These are phyloP conservation scores for Diphyllodes magnificus DNA, from an alignment of 2,113 vertebrate genomes.

Conservation along the genomic window DNA sequence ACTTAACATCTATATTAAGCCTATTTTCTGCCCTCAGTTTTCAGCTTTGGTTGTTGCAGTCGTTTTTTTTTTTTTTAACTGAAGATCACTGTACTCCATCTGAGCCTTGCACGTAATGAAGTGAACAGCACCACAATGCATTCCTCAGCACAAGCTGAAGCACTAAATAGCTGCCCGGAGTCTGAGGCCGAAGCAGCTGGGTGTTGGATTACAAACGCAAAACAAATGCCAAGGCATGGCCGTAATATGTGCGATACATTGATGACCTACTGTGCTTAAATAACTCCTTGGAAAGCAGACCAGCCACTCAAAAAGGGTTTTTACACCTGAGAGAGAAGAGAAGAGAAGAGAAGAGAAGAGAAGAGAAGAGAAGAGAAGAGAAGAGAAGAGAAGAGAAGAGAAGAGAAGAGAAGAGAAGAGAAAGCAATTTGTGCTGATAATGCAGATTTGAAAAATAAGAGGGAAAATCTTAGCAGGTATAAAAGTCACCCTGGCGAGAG, in stretches of 20 bases:
- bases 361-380: too few species aligned
- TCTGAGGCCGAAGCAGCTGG: constrained; percentile 51
- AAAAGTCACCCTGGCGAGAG: fast-evolving
- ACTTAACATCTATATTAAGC: background rate
- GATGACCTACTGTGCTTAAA: constrained; percentile 37
- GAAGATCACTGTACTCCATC: background rate
- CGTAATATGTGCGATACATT: constrained; percentile 13
- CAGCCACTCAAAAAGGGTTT: background rate
- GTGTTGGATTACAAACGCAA: constrained; percentile 56
- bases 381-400: too few species aligned
- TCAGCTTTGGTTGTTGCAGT: background rate
- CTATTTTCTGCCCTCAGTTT: background rate
- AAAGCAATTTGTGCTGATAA: background rate
- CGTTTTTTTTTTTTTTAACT: background rate
- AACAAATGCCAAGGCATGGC: constrained; percentile 59
- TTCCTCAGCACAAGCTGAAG: constrained; percentile 46
- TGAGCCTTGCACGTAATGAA: background rate
- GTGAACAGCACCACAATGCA: constrained; percentile 54
- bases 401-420: background rate
- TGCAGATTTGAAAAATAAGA: background rate
- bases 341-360: too few species aligned
- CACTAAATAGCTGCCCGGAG: constrained; percentile 46
- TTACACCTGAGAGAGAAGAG: background rate
- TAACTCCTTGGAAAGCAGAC: background rate
- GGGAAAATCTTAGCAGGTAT: background rate